A percentile compares a stretch with the other conserved stretches of the same genome.
phyloP scores from a whole-genome alignment of 2,888 invertebrate genomes.

The Leucania comma region DNA sequence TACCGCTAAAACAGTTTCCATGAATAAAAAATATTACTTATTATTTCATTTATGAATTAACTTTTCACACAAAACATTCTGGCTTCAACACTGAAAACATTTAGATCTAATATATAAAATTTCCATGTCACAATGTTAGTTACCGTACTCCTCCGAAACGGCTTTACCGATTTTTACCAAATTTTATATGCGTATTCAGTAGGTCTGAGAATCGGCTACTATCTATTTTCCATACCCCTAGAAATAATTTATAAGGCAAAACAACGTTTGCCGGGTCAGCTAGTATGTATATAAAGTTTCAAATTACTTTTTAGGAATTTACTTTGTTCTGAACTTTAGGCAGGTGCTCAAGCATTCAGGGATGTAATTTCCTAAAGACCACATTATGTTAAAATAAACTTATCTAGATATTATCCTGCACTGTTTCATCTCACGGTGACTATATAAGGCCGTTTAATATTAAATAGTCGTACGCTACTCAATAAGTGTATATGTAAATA shows the following conservation, averaged over 20 bases:
- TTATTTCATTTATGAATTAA: neutral
- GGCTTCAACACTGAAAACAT: neutral
- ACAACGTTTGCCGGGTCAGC: no score
- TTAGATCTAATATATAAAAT: no score
- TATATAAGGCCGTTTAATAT: constrained; percentile 27
- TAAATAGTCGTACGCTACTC: constrained; percentile 41
- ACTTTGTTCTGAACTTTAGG: neutral
- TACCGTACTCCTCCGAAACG: no score
- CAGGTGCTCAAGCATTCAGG: neutral
- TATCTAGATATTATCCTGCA: constrained; percentile 2
- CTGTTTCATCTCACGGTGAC: constrained; percentile 29
- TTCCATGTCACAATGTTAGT: no score
- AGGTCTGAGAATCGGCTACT: no score
- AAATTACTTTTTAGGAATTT: neutral
- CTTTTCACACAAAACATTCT: neutral
- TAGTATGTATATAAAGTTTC: neutral
- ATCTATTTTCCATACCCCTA: no score
- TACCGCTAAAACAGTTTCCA: no score
- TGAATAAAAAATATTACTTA: no score
- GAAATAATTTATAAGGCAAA: no score
- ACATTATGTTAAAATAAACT: neutral
- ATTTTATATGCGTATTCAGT: no score
- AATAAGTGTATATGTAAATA: constrained; percentile 48
- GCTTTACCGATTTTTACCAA: no score
- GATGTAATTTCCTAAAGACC: neutral